Conservation (phyloP, 2,797 vertebrate species). For the Amphiprion clarkii region DNA sequence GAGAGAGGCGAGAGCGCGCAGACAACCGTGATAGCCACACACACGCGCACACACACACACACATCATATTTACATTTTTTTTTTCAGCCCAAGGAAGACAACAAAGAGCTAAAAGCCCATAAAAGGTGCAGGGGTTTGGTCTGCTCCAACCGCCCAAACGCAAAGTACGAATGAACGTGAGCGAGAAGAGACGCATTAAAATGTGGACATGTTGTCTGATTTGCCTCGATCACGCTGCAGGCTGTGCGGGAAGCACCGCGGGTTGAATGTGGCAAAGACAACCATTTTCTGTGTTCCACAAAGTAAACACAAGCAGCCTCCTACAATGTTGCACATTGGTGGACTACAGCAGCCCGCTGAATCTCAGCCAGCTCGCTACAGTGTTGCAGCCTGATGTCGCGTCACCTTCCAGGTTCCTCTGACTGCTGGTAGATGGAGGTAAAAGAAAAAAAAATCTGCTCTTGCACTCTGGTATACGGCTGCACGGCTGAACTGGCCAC, state of each 20-base stretch:
- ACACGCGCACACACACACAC: slow-evolving; percentile 19
- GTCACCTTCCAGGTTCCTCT: slow-evolving; percentile 37
- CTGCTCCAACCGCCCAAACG: neutral
- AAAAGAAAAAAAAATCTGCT: neutral
- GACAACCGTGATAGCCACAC: slow-evolving; percentile 48
- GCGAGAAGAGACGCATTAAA: neutral
- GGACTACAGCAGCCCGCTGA: slow-evolving; percentile 21
- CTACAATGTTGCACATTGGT: slow-evolving; percentile 28
- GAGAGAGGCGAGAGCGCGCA: slow-evolving; percentile 61
- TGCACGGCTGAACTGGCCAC: too few species aligned
- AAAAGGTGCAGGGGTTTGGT: neutral
- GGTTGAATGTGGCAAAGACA: slow-evolving; percentile 23
- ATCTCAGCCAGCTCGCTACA: slow-evolving; percentile 43
- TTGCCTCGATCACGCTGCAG: slow-evolving; percentile 37
- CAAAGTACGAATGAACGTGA: neutral
- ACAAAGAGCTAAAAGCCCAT: slow-evolving; percentile 43
- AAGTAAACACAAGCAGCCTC: slow-evolving; percentile 34
- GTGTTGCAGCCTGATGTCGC: slow-evolving; percentile 44
- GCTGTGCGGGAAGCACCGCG: slow-evolving; percentile 15
- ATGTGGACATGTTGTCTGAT: slow-evolving; percentile 30
- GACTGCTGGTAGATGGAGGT: slow-evolving; percentile 8
- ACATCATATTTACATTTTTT: slow-evolving; percentile 36
- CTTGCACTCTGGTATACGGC: neutral
- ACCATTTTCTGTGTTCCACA: slow-evolving; percentile 36
- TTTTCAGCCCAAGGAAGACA: slow-evolving; percentile 28